Percentiles rank a stretch among this genome's conserved stretches.
Evolutionary conservation across 1,140 invertebrate genomes (phyloP).

Genomic region (Psix sp.): DNA sequence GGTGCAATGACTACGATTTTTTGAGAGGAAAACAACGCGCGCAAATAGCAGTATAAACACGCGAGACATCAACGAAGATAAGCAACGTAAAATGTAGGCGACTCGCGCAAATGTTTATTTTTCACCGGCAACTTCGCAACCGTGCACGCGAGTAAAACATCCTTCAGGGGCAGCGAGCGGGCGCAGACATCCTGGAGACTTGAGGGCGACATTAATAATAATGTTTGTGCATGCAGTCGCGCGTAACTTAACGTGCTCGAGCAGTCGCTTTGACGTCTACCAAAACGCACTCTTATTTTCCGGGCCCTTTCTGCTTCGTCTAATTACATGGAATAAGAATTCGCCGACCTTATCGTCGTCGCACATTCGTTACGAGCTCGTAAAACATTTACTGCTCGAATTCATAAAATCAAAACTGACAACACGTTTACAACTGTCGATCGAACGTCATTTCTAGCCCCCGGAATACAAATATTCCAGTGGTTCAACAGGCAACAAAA

Average conservation of each 20-base stretch:
- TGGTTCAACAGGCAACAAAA: background rate
- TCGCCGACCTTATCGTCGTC: conserved; percentile 15
- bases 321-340: conserved; percentile 46
- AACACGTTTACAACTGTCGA: background rate
- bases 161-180: conserved; percentile 24
- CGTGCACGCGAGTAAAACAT: conserved; percentile 18
- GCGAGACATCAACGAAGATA: conserved; percentile 13
- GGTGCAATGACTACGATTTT: no score
- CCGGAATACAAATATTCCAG: conserved; percentile 1
- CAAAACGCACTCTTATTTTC: conserved; percentile 32
- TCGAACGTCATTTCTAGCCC: background rate
- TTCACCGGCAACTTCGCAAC: conserved; percentile 19
- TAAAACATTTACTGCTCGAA: background rate
- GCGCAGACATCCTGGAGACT: conserved; percentile 30
- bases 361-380: background rate
- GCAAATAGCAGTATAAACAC: background rate
- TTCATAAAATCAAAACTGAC: background rate
- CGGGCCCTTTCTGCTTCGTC: conserved; percentile 24
- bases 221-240: conserved; percentile 51
- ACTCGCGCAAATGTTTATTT: conserved; percentile 32
- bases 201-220: conserved; percentile 49
- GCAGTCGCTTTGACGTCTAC: conserved; percentile 50
- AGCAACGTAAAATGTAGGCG: conserved; percentile 18
- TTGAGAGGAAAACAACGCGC: conserved; percentile 1
- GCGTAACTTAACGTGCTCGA: conserved; percentile 51